Base-by-base conservation (phyloP, 2,888 invertebrate species). In the Synanthedon andrenaeformis region DNA sequence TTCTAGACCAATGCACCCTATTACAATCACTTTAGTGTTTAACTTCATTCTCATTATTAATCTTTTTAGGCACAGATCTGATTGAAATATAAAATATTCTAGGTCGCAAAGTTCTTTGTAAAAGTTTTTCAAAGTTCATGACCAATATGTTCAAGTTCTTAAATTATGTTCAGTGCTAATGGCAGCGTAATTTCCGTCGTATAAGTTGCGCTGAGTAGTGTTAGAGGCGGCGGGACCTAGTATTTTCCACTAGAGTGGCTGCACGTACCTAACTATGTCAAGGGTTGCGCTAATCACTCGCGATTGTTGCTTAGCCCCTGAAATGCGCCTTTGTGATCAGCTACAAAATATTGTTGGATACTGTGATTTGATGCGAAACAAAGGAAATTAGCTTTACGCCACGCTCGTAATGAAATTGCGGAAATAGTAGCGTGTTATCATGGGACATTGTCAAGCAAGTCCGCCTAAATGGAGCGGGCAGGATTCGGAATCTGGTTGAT, bases 401-500 rank as follows among this genome's bases (percentile, higher is more conserved):
- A 13, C 49, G 49, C 11, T 17, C 12, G 49, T 49, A 53, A 57
- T 59, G 64, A 72, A 70, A 80, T 76, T 77, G 77, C 82, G 82
- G 83, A 86, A 85, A 83, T 72, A 61, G 65, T 69, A 64, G 66
- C 61, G 53, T 56, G 49, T n/a, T 45, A 55, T 56, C 54, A 57
- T 56, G 54, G 63, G 68, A 72, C 69, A 72, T 67, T 74, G 68
- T 72, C 59, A 70, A 73, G 72, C 74, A 85, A 79, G 82, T 82
- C 78, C 73, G 76, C 72, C 79, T 83, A 83, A 83, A 82, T 83
- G 79, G 82, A 82, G 79, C 81, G 81, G 73, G 72, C 76, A 76
- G 80, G 78, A 80, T 72, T 79, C 73, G 76, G 76, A 84, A 84
- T 86, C 86, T 84, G 84, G 86, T 85, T 79, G 72, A 65, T 79